Evolutionary conservation across 2,888 invertebrate species (phyloP), one percentile per base, ranked within the genome.

Genomic region (Rhagium mordax): DNA sequence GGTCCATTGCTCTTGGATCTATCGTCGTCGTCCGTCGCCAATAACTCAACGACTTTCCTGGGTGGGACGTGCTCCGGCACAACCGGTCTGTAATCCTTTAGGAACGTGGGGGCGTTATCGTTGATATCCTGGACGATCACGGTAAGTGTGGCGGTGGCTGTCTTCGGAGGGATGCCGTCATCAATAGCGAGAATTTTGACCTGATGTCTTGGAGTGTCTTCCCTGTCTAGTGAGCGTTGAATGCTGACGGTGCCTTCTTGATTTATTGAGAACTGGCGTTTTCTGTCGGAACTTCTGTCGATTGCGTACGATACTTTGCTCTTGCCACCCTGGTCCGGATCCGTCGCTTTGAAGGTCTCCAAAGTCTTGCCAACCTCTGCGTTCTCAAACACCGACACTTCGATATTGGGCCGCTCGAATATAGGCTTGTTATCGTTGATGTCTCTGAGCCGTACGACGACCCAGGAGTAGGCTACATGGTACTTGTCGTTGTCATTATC

Each of bases 361-460:
- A 99, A 89, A 78, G 93, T 94, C 80, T 96, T 96, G 21, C 97
- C 98, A 67, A 96, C 94, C 85, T 94, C 94, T 1, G 97, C 96
- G 87, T 98, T 97, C 88, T 99, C 98, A 84, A 93, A 94, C 0
- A 97, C 96, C 13, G 94, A 94, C 3, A 95, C 95, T 89, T 96
- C 97, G 82, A 98, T 97, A 86, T 97, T 97, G 59, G 98, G 96
- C 78, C 94, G 92, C 84, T 98, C 97, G 86, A 97, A 98, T 84
- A 95, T 95, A 4, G 98, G 98, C 87, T 96, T 96, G 90, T 98
- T 98, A 91, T 99, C 98, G 89, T 99, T 99, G 81, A 96, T 96
- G 87, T 99, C 99, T 74, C 96, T 92, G 74, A 99, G 90, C 85
- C 95, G 95, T 29, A 98, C 96, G 76, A 95, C 95, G 71, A 98